Percentiles rank a stretch among this genome's conserved stretches.
phyloP scores from a whole-genome alignment of 1,140 invertebrate species.

The Thaumetopoea pityocampa region DNA sequence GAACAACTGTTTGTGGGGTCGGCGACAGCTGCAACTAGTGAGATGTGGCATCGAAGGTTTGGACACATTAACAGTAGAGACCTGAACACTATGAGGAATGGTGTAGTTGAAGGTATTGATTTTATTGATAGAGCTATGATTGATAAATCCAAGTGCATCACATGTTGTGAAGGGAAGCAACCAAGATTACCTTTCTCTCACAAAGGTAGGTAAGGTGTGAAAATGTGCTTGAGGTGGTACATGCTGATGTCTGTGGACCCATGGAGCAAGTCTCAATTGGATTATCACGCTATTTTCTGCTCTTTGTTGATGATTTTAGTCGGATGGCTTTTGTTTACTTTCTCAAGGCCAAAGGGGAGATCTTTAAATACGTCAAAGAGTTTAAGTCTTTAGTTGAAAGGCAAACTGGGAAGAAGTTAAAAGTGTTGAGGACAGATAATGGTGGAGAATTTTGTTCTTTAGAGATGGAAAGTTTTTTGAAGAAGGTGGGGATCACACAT shows the following conservation, averaged over 20 bases:
- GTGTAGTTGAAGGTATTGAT: neutral
- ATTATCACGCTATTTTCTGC: conserved; percentile 41
- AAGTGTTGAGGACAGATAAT: conserved; percentile 4
- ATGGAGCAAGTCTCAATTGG: conserved; percentile 29
- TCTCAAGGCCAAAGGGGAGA: conserved; percentile 16
- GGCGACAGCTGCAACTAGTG: too few relatives aligned
- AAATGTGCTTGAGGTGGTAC: neutral
- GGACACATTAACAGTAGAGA: conserved; percentile 4
- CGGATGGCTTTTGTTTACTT: conserved; percentile 32
- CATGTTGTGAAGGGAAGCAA: conserved; percentile 2
- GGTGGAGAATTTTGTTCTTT: conserved; percentile 3
- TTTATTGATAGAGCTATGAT: neutral
- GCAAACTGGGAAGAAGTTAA: conserved; percentile 35
- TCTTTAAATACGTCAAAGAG: conserved; percentile 20
- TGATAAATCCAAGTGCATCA: neutral
- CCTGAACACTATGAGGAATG: conserved; percentile 1
- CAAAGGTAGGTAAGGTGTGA: neutral
- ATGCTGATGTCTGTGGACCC: conserved; percentile 34
- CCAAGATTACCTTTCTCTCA: neutral
- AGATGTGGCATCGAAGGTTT: conserved; percentile 4
- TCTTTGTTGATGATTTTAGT: conserved; percentile 25
- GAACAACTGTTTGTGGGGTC: too few relatives aligned
- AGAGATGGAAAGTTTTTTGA: conserved; percentile 1
- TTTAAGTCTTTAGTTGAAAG: conserved; percentile 37
- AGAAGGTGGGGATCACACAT: conserved; percentile 3